phyloP scores from a whole-genome alignment of 2,888 invertebrate species.

The Anorthoa munda region DNA sequence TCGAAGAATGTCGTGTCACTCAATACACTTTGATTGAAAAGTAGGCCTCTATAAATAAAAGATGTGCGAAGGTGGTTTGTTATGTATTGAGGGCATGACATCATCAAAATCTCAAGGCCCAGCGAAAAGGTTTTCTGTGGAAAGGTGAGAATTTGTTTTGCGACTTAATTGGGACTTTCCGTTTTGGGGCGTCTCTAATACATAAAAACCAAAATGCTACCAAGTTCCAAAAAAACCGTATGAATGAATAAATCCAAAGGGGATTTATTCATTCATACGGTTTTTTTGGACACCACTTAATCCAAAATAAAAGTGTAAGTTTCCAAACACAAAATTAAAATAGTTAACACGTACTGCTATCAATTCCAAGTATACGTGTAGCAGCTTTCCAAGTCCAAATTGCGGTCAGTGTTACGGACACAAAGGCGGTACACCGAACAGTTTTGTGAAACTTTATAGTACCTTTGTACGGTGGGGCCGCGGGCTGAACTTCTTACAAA shows the following conservation, averaged over 20 bases:
- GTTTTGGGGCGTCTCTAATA: not conserved
- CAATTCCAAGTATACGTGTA: constrained; percentile 44
- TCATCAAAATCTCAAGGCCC: constrained; percentile 15
- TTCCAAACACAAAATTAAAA: constrained; percentile 17
- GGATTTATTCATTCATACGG: too few species aligned
- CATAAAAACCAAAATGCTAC: not conserved
- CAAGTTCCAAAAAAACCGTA: too few species aligned
- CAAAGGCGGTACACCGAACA: constrained; percentile 70
- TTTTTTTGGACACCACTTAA: too few species aligned
- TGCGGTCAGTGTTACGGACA: constrained; percentile 67
- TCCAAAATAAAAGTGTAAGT: not conserved
- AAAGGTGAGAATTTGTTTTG: too few species aligned
- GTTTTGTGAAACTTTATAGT: constrained; percentile 78
- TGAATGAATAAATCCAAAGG: too few species aligned
- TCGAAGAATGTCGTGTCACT: constrained; percentile 55
- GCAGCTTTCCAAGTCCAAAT: constrained; percentile 55
- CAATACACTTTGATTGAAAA: constrained; percentile 61
- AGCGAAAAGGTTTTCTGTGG: not conserved
- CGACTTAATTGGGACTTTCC: not conserved
- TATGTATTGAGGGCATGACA: constrained; percentile 15
- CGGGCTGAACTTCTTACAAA: constrained; percentile 79
- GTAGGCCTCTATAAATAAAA: constrained; percentile 52
- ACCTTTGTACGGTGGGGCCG: constrained; percentile 71
- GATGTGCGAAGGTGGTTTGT: constrained; percentile 16
- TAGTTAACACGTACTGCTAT: constrained; percentile 46